Conservation (phyloP, 2,888 invertebrate genomes). For the Leptinotarsa rubiginosa region DNA sequence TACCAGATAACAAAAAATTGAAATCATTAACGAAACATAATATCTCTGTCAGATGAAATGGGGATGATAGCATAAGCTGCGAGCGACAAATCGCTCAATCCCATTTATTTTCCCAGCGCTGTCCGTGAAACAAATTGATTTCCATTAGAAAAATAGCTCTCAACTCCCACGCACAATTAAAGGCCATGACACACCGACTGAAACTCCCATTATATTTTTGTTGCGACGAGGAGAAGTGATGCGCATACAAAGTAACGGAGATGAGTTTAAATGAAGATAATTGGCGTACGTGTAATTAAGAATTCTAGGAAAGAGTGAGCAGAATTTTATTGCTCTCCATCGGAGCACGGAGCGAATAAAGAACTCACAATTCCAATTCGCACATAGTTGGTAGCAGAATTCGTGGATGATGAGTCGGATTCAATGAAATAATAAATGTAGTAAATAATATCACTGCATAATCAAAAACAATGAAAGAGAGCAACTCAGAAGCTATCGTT, state of each 20-base stretch:
- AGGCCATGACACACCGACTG: conserved; percentile 7
- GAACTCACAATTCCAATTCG: not conserved
- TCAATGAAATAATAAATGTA: too few species aligned
- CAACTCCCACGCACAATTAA: conserved; percentile 33
- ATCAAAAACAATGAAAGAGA: too few species aligned
- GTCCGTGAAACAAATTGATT: conserved; percentile 34
- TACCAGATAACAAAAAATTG: not conserved
- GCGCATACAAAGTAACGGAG: conserved; percentile 11
- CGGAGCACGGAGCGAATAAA: not conserved
- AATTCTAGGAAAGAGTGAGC: conserved; percentile 5
- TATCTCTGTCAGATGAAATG: not conserved
- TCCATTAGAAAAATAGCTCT: conserved; percentile 27
- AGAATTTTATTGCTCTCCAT: not conserved
- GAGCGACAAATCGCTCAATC: conserved; percentile 7
- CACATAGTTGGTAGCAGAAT: not conserved
- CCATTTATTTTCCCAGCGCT: conserved; percentile 20
- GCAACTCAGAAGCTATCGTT: too few species aligned
- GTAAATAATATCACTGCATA: too few species aligned
- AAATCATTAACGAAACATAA: not conserved
- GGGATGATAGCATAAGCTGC: conserved; percentile 3
- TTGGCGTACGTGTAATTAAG: conserved; percentile 2
- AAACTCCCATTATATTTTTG: conserved; percentile 2
- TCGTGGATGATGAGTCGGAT: too few species aligned
- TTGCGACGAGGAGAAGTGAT: not conserved
- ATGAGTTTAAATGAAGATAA: conserved; percentile 7